Base-by-base conservation (phyloP, 2,888 invertebrate genomes). In the Cylloceria caligata region DNA sequence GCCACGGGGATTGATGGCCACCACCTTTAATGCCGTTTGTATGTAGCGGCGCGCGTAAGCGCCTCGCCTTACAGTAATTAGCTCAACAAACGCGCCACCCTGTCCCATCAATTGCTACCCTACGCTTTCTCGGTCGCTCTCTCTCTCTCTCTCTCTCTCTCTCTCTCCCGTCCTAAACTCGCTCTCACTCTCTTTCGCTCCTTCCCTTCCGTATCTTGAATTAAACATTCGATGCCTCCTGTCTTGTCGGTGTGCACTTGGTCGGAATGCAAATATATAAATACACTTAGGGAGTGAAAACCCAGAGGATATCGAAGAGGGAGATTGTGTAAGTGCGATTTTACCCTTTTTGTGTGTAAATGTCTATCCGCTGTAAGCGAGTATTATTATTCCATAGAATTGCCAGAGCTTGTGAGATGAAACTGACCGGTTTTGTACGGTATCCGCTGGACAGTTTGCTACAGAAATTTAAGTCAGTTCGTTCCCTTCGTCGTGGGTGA, bases 11-110 rank as follows among this genome's bases (percentile, higher is more conserved):
- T 92, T 92, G 92, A 92, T 91, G 89, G 89, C 90, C 90, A 90
- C 89, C 90, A 89, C 90, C 90, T 91, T 92, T 92, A 92, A 92
- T 92, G 92, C 92, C 91, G 91, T 92, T 92, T 92, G 92, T 92
- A 91, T 92, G 92, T 92, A 90, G 91, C 92, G 90, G 90, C 91
- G 89, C 88, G 90, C 90, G 91, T 91, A 91, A 92, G 91, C 92
- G 92, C 91, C 91, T 92, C 91, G 91, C 90, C 92, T 91, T 90
- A 89, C 92, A 90, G 92, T 92, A 93, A 93, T 93, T 93, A 92
- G 92, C 92, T 91, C 92, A 91, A 92, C 92, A 92, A 92, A 92
- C 92, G 92, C 90, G 90, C 92, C 89, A 89, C 89, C 90, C 92
- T 90, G 91, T 91, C 91, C 89, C 92, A 92, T 92, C 92, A 92